Conservation (phyloP, 2,797 vertebrate species). For the Schizopygopsis pylzovi region DNA sequence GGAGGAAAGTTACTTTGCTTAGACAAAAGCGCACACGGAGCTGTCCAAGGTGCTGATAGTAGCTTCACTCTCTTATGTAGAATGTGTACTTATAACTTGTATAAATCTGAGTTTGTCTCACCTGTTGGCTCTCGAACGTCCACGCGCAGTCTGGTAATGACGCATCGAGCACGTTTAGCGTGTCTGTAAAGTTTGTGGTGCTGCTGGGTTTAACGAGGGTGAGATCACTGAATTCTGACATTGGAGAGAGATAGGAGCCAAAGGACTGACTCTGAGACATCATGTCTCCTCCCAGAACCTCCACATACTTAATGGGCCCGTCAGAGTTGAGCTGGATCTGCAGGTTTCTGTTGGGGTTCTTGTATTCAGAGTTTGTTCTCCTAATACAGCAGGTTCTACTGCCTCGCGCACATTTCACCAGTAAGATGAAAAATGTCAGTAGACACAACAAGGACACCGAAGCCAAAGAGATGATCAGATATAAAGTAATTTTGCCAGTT, state of each 20-base stretch:
- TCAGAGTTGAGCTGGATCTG: constrained; percentile 80
- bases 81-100: not conserved
- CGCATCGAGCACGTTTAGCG: constrained; percentile 66
- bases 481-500: constrained; percentile 71
- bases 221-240: constrained; percentile 81
- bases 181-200: constrained; percentile 69
- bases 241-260: constrained; percentile 78
- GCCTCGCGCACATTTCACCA: constrained; percentile 74
- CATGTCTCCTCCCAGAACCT: constrained; percentile 75
- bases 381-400: constrained; percentile 71
- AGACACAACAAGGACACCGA: constrained; percentile 74
- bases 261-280: constrained; percentile 74
- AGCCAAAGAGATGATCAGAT: constrained; percentile 77
- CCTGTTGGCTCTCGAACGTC: constrained; percentile 69
- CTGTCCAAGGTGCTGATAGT: constrained; percentile 11
- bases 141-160: constrained; percentile 68
- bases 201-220: constrained; percentile 79
- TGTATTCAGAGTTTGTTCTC: constrained; percentile 68
- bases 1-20: constrained; percentile 49
- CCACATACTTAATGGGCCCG: constrained; percentile 80
- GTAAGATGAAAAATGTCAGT: constrained; percentile 73
- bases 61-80: not conserved
- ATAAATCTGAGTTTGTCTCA: constrained; percentile 63
- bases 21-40: not conserved
- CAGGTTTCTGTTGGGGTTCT: constrained; percentile 78